These are phyloP conservation scores for Lasiommata megera DNA, from an alignment of 2,888 invertebrate genomes.

Conservation along the genomic window DNA sequence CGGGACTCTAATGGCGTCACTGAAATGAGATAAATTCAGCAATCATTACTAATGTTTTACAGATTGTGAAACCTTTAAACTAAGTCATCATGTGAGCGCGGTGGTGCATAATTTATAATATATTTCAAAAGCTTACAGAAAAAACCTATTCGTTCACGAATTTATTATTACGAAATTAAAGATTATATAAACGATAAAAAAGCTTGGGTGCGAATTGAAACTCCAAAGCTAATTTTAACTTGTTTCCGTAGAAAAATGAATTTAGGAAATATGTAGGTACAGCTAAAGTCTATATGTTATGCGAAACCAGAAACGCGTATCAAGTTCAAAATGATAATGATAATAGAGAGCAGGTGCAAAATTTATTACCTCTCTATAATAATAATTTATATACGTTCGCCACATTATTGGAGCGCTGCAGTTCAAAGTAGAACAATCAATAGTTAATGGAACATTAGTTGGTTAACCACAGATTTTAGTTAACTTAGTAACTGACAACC, in stretches of 20 bases:
- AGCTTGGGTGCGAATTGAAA: no score
- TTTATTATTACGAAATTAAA: no score
- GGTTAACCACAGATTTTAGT: constrained; percentile 13
- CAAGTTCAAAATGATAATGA: neutral
- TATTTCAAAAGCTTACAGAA: no score
- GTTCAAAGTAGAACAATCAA: constrained; percentile 9
- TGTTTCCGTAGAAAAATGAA: neutral
- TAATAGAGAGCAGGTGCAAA: neutral
- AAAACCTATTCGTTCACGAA: no score
- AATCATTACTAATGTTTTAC: neutral
- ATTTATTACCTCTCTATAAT: neutral
- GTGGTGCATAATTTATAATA: no score
- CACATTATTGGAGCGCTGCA: constrained; percentile 1
- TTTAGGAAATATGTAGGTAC: neutral
- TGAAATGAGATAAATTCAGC: neutral
- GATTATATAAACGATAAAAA: no score
- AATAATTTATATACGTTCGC: neutral
- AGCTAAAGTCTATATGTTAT: neutral
- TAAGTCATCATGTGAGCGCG: no score
- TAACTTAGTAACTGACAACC: no score
- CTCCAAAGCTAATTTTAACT: no score
- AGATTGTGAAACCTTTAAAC: no score
- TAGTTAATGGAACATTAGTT: constrained; percentile 2
- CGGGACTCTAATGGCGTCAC: neutral
- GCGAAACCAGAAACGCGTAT: neutral